Conservation (phyloP, 2,113 vertebrate genomes). For the Melanostigma gelatinosum region DNA sequence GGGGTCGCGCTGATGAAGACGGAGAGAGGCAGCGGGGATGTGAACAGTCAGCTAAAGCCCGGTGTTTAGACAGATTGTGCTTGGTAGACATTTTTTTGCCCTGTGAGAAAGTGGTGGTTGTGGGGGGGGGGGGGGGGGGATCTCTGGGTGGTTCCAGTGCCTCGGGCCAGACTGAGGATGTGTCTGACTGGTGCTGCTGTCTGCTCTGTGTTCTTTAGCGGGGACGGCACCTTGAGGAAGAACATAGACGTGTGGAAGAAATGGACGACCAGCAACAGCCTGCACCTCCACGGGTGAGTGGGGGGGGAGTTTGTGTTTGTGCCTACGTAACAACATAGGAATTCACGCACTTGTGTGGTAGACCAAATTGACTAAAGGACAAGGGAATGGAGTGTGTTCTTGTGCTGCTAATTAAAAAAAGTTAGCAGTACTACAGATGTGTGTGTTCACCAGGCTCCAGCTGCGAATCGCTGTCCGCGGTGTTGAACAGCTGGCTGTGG, state of each 20-base stretch:
- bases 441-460: constrained; percentile 87
- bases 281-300: constrained; percentile 96
- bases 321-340: background rate
- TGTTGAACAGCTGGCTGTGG: constrained; percentile 93
- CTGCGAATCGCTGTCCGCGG: constrained; percentile 94
- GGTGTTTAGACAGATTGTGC: constrained; percentile 3
- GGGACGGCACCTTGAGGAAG: constrained; percentile 97
- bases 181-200: constrained; percentile 35
- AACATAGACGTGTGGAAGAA: constrained; percentile 99
- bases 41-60: constrained; percentile 30
- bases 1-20: constrained; percentile 36
- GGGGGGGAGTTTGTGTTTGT: background rate
- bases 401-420: constrained; percentile 43
- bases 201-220: constrained; percentile 80
- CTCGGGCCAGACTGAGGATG: background rate
- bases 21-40: constrained; percentile 17
- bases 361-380: constrained; percentile 29
- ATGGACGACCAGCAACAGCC: constrained; percentile 95
- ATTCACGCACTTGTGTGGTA: background rate
- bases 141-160: constrained; percentile 7
- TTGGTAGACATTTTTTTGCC: constrained; percentile 29
- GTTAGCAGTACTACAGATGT: constrained; percentile 24
- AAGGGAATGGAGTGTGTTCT: constrained; percentile 22
- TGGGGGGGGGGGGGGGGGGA: no score
- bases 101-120: constrained; percentile 6